phyloP scores from a whole-genome alignment of 2,113 vertebrate genomes.

The Erinaceus europaeus region DNA sequence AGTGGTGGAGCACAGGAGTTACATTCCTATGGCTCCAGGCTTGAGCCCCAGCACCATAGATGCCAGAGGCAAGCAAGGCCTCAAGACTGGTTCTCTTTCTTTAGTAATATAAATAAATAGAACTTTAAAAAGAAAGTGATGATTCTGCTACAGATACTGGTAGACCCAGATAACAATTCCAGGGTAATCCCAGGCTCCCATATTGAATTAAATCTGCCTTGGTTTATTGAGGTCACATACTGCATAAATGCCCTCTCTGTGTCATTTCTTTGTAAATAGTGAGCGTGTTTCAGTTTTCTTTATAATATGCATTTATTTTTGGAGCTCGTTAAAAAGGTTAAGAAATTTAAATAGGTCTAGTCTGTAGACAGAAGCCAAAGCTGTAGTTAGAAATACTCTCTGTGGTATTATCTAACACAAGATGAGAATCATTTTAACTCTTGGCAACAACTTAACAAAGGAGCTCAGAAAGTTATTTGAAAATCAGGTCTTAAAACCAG shows the following conservation, averaged over 20 bases:
- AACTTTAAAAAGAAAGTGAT: too few species aligned
- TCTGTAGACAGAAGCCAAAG: constrained; percentile 5
- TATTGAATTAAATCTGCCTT: constrained; percentile 61
- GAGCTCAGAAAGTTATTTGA: neutral
- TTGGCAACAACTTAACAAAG: neutral
- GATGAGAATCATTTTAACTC: constrained; percentile 13
- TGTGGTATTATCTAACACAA: constrained; percentile 62
- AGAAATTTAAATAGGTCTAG: constrained; percentile 70
- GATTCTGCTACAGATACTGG: neutral
- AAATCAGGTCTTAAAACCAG: neutral
- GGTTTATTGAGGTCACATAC: constrained; percentile 62
- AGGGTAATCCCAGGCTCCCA: constrained; percentile 59
- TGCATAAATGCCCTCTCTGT: constrained; percentile 35
- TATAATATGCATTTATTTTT: constrained; percentile 72
- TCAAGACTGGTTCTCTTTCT: too few species aligned
- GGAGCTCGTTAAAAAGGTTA: constrained; percentile 71
- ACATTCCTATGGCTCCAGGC: neutral
- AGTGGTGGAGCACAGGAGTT: too few species aligned
- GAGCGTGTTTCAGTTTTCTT: constrained; percentile 31
- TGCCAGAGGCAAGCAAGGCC: too few species aligned
- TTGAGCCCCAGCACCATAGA: neutral
- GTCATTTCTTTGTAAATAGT: constrained; percentile 63
- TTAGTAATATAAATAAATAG: too few species aligned
- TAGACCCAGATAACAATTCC: constrained; percentile 42
- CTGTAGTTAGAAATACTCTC: constrained; percentile 51